Evolutionary conservation across 2,888 invertebrate genomes (phyloP).

Genomic region (Scelioninae gen. 2): DNA sequence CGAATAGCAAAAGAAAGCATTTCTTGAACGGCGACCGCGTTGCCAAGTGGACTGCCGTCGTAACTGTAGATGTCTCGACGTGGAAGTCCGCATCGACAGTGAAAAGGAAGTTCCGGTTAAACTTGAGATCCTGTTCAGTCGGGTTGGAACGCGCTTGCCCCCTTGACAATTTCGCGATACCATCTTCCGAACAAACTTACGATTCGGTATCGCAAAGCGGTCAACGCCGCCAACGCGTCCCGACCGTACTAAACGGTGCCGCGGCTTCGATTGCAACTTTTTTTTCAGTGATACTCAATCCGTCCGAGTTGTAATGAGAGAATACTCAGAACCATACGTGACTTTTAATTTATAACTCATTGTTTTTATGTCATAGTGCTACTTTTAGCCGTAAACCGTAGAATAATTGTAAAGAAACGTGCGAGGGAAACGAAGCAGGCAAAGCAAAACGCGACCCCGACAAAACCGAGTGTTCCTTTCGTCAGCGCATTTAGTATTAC

Average conservation of each 20-base stretch:
- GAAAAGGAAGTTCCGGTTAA: no score
- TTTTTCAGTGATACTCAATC: no score
- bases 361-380: conserved; percentile 56
- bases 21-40: conserved; percentile 12
- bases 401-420: conserved; percentile 39
- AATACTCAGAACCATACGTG: conserved; percentile 60
- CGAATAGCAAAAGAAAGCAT: conserved; percentile 11
- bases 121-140: no score
- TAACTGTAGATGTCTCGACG: conserved; percentile 2
- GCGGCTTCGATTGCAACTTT: no score
- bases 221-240: no score
- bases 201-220: no score
- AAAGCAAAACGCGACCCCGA: conserved; percentile 22
- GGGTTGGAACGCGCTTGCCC: no score
- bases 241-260: no score
- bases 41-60: conserved; percentile 1
- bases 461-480: conserved; percentile 50
- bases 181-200: no score
- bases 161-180: no score
- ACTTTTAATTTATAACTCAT: conserved; percentile 58
- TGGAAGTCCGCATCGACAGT: no score
- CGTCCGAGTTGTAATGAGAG: conserved; percentile 54
- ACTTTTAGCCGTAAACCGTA: conserved; percentile 41
- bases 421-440: neutral
- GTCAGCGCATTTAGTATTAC: conserved; percentile 60